phyloP scores from a whole-genome alignment of 1,140 invertebrate species.

The Panulirus ornatus region DNA sequence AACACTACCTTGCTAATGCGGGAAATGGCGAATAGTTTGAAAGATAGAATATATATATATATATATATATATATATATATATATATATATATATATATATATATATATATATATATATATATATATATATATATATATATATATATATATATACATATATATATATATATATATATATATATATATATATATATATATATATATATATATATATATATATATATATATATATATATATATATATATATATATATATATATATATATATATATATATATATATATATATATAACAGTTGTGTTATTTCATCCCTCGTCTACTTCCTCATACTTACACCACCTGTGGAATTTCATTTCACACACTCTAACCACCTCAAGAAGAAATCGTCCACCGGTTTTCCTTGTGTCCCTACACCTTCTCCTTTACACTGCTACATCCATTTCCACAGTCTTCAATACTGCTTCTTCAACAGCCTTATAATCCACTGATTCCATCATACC shows the following conservation, averaged over 20 bases:
- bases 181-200: not conserved
- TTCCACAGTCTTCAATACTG: no score
- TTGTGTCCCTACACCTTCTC: no score
- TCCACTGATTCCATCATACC: no score
- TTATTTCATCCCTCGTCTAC: not conserved
- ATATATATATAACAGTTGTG: no score
- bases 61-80: not conserved
- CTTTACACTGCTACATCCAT: no score
- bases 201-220: not conserved
- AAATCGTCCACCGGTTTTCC: no score
- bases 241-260: conserved; percentile 14
- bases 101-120: not conserved
- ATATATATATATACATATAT: not conserved
- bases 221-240: conserved; percentile 14
- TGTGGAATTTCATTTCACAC: no score
- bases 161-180: not conserved
- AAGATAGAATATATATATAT: no score
- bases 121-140: not conserved
- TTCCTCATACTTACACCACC: no score
- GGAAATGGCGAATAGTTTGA: no score
- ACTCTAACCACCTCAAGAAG: not conserved
- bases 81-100: not conserved
- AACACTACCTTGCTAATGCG: no score
- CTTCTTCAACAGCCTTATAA: no score
- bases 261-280: conserved; percentile 14